A percentile compares a stretch with the other conserved stretches of the same genome.
Conservation (phyloP, 2,888 invertebrate species). For the Brachynemurus nebulosus region DNA sequence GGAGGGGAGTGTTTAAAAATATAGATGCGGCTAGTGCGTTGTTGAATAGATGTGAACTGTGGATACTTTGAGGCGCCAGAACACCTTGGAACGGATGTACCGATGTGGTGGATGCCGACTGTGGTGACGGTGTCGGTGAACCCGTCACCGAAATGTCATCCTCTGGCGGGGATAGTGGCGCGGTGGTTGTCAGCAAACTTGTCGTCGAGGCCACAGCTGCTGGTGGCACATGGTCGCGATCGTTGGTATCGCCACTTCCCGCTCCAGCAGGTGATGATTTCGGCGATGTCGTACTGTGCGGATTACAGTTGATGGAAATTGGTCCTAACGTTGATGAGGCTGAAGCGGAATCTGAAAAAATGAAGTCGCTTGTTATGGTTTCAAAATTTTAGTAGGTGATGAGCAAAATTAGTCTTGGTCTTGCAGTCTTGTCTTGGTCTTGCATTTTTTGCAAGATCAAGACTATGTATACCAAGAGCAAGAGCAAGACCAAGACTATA, state of each 20-base stretch:
- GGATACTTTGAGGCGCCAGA: conserved; percentile 27
- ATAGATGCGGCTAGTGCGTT: conserved; percentile 52
- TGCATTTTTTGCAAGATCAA: too few relatives aligned
- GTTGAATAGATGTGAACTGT: conserved; percentile 35
- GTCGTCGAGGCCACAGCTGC: conserved; percentile 15
- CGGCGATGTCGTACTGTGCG: conserved; percentile 57
- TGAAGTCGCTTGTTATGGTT: not conserved
- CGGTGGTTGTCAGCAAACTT: conserved; percentile 31
- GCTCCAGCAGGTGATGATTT: conserved; percentile 41
- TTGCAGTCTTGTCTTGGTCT: too few relatives aligned
- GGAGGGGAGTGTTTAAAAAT: conserved; percentile 58
- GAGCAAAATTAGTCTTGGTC: too few relatives aligned
- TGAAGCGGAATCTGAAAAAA: conserved; percentile 28
- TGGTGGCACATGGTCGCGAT: conserved; percentile 10
- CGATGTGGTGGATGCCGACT: conserved; percentile 28
- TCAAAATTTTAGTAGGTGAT: not conserved
- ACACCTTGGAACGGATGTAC: too few relatives aligned
- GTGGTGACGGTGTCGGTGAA: conserved; percentile 43
- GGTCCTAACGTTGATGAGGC: conserved; percentile 30
- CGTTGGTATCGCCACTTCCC: not conserved
- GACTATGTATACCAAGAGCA: not conserved
- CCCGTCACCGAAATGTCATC: conserved; percentile 52
- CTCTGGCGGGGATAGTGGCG: conserved; percentile 36
- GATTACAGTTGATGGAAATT: conserved; percentile 33
- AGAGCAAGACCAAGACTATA: not conserved